Conservation (phyloP, 1,140 invertebrate genomes). For the Plectrocnemia conspersa region DNA sequence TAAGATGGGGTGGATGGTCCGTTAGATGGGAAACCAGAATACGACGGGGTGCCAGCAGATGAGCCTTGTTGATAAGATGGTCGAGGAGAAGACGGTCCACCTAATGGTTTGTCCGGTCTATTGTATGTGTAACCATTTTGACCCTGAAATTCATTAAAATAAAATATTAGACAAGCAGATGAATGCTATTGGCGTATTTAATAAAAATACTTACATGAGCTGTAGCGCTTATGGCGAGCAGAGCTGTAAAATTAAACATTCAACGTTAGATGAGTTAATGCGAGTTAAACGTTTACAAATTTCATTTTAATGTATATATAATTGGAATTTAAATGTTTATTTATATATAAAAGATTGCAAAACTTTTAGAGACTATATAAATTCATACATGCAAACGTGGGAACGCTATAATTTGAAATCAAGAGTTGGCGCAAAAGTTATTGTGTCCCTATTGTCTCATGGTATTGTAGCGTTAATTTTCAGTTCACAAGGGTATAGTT, state of each 20-base stretch:
- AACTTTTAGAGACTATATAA: too few relatives aligned
- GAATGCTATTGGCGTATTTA: neutral
- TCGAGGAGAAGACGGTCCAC: conserved; percentile 24
- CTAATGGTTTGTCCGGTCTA: conserved; percentile 30
- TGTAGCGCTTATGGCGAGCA: conserved; percentile 25
- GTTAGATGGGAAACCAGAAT: conserved; percentile 18
- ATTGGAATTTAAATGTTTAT: too few relatives aligned
- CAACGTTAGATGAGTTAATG: too few relatives aligned
- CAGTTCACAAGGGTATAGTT: too few relatives aligned
- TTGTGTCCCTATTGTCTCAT: too few relatives aligned
- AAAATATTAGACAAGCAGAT: neutral
- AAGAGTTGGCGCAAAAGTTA: too few relatives aligned
- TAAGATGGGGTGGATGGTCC: conserved; percentile 26
- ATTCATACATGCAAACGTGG: too few relatives aligned
- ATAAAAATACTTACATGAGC: conserved; percentile 24
- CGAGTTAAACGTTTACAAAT: too few relatives aligned
- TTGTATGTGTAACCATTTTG: conserved; percentile 33
- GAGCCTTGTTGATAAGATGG: conserved; percentile 19
- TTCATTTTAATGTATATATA: neutral
- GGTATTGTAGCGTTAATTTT: too few relatives aligned
- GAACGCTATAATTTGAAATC: too few relatives aligned
- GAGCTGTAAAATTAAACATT: conserved; percentile 26
- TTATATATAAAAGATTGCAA: too few relatives aligned
- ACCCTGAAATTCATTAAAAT: conserved; percentile 11
- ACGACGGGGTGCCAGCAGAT: conserved; percentile 15